These are phyloP conservation scores for Orcinus orca DNA, from an alignment of 2,113 vertebrate species.

Conservation along the genomic window DNA sequence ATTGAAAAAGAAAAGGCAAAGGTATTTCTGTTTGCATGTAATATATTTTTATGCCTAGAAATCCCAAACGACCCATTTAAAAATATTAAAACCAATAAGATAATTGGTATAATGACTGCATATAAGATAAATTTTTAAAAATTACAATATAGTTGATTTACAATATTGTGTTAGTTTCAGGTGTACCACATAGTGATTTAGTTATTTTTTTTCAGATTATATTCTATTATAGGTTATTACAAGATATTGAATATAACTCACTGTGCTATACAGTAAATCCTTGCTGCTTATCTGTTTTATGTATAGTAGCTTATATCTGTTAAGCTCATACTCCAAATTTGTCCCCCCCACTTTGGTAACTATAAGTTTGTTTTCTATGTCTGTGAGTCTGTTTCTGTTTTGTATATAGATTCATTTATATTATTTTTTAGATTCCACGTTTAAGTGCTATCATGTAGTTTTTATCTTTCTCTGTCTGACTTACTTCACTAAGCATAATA, in stretches of 20 bases:
- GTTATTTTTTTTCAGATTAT: background rate
- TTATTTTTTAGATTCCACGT: background rate
- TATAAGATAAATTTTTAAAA: background rate
- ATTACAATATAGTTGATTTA: background rate
- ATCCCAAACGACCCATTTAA: constrained; percentile 10
- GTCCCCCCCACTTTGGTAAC: background rate
- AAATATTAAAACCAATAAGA: background rate
- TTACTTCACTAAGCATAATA: background rate
- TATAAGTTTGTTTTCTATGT: background rate
- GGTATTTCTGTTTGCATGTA: background rate
- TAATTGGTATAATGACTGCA: background rate
- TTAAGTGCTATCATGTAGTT: background rate
- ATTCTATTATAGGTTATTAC: background rate
- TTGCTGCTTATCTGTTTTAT: background rate
- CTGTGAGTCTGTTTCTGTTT: background rate
- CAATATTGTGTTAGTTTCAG: background rate
- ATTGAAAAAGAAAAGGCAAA: background rate
- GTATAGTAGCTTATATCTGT: background rate
- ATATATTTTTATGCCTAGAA: background rate
- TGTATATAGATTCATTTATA: background rate
- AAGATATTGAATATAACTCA: background rate
- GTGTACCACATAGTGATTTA: background rate
- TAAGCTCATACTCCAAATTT: background rate
- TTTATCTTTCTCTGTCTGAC: background rate
- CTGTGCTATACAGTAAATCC: background rate